Base-by-base conservation (phyloP, 2,888 invertebrate genomes). In the Litoditis marina region DNA sequence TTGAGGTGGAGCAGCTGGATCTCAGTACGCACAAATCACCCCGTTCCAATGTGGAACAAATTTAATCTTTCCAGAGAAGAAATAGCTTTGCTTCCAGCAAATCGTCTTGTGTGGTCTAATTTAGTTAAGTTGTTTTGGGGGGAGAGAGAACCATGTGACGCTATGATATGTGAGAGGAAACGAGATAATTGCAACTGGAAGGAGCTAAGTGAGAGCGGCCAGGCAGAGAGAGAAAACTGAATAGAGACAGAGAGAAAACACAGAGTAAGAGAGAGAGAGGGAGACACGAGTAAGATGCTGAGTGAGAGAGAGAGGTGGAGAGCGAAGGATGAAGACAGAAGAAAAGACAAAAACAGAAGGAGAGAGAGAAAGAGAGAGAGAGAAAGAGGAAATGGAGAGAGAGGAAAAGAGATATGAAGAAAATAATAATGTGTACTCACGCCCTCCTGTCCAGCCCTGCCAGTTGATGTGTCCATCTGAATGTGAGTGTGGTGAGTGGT, bases 401-500 rank as follows among this genome's bases (percentile, higher is more conserved):
- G 25, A 42, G 30, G 30, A 31, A 22, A 44, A 8, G 3, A n/a
- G 11, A 16, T 7, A 31, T 28, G n/a, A n/a, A n/a, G n/a, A n/a
- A n/a, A n/a, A n/a, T n/a, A n/a, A n/a, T n/a, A n/a, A n/a, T 22
- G n/a, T n/a, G n/a, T n/a, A n/a, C n/a, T n/a, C n/a, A n/a, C n/a
- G n/a, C n/a, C n/a, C n/a, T n/a, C n/a, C n/a, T n/a, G n/a, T n/a
- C n/a, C n/a, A n/a, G n/a, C 28, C 82, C 83, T 76, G 89, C 87
- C 67, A 90, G 86, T 85, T 89, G 88, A 85, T 90, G 88, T 86
- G 92, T 92, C 73, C 92, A 87, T 77, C 92, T 89, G 86, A 91
- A 93, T 75, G 91, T 89, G 70, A 92, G 89, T 72, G 92, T 91
- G 84, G 91, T 91, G 78, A 96, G 87, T 55, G 95, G 95, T 36